Evolutionary conservation across 1,140 invertebrate species (phyloP).

Genomic region (Mercenaria mercenaria): DNA sequence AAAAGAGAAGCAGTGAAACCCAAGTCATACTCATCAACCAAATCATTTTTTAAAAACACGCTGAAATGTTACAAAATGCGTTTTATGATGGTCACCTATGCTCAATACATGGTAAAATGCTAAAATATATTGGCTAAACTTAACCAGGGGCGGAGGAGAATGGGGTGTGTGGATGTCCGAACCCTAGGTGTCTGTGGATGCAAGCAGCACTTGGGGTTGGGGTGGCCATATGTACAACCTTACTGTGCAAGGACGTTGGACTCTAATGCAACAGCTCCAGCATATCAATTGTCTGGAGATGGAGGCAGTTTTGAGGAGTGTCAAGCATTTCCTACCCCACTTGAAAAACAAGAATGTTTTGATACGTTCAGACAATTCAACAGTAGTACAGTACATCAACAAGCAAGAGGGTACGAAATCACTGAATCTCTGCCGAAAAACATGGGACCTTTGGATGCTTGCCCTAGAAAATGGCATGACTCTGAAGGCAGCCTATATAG

Average conservation of each 20-base stretch:
- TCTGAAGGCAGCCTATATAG: neutral
- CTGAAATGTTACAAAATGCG: neutral
- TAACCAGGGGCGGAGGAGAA: too few relatives aligned
- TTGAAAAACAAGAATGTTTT: neutral
- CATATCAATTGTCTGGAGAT: neutral
- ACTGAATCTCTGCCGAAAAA: neutral
- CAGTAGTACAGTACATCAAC: neutral
- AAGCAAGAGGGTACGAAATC: conserved; percentile 4
- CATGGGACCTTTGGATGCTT: neutral
- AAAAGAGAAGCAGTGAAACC: conserved; percentile 6
- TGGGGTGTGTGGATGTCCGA: neutral
- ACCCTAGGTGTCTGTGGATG: conserved; percentile 46
- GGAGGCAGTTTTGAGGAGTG: neutral
- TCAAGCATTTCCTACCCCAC: neutral
- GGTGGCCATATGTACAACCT: conserved; percentile 21
- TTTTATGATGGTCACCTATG: too few relatives aligned
- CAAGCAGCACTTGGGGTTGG: conserved; percentile 7
- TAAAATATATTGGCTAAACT: too few relatives aligned
- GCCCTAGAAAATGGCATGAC: neutral
- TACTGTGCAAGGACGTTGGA: conserved; percentile 36
- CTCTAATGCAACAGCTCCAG: neutral
- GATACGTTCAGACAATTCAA: neutral
- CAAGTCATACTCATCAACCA: neutral
- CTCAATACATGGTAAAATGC: too few relatives aligned
- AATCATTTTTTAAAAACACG: neutral